Percentiles rank a stretch among this genome's conserved stretches.
These are phyloP conservation scores for Nasonia oneida DNA, from an alignment of 2,888 invertebrate genomes.

Conservation along the genomic window DNA sequence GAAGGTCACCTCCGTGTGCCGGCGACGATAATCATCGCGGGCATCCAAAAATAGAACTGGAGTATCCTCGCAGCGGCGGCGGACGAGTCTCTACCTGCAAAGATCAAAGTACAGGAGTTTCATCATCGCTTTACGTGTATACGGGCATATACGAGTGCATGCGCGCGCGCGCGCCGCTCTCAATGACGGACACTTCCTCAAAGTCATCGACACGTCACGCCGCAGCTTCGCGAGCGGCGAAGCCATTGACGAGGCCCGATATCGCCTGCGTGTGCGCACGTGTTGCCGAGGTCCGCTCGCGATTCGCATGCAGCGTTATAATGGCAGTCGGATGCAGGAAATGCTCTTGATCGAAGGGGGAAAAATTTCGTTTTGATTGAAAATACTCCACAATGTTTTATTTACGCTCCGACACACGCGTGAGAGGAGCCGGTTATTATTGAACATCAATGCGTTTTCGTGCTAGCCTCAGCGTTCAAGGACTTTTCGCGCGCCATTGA, in stretches of 20 bases:
- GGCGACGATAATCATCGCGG: background rate
- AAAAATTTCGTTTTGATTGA: background rate
- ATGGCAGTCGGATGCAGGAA: background rate
- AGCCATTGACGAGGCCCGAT: background rate
- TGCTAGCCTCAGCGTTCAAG: slow-evolving; percentile 1
- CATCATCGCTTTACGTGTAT: background rate
- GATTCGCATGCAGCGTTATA: background rate
- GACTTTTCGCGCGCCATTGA: background rate
- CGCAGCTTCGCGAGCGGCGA: slow-evolving; percentile 19
- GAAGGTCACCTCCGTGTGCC: slow-evolving; percentile 26
- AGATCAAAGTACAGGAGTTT: background rate
- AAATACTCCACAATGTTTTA: background rate
- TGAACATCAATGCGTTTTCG: background rate
- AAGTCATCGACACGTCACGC: slow-evolving; percentile 53
- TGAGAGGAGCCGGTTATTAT: background rate
- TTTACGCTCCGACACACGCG: background rate
- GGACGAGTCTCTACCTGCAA: background rate
- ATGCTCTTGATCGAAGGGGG: background rate
- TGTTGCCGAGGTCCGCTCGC: background rate
- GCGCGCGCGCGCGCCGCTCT: background rate
- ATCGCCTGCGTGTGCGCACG: background rate
- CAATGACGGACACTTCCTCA: slow-evolving; percentile 49
- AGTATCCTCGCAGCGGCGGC: background rate
- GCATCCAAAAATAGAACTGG: background rate
- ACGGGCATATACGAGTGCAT: background rate